Evolutionary conservation across 30 jellyfish, hydroid and myxozoan genomes (phyloP).

Genomic region (Haliclystus octoradiatus): DNA sequence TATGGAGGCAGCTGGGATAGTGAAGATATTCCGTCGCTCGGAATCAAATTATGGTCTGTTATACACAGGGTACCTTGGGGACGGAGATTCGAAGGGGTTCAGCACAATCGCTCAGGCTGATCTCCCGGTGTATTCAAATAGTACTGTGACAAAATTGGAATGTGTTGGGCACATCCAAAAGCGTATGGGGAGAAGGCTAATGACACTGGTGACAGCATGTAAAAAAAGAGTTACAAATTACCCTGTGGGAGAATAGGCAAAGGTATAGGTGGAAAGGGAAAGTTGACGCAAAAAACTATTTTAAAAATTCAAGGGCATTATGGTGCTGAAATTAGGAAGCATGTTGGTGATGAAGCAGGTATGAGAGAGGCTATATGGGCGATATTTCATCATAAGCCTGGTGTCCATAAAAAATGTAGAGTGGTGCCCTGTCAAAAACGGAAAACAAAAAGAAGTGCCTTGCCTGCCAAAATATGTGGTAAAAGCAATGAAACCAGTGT

Average conservation of each 20-base stretch:
- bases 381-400: background rate
- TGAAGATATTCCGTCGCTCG: slow-evolving; percentile 16
- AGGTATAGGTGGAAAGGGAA: slow-evolving; percentile 1
- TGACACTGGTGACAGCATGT: background rate
- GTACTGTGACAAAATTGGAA: background rate
- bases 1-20: slow-evolving; percentile 42
- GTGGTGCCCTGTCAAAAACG: background rate
- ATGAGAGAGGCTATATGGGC: slow-evolving; percentile 1
- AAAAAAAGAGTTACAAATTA: background rate
- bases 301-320: slow-evolving; percentile 1
- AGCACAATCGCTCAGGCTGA: slow-evolving; percentile 5
- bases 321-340: background rate
- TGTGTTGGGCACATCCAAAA: slow-evolving; percentile 6
- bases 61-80: no score
- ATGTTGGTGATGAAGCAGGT: slow-evolving; percentile 6
- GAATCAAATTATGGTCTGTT: slow-evolving; percentile 8
- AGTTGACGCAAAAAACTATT: background rate
- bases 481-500: slow-evolving; percentile 5
- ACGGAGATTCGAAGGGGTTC: slow-evolving; percentile 19
- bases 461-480: background rate
- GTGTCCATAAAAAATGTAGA: background rate
- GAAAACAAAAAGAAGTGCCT: background rate
- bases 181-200: slow-evolving; percentile 1
- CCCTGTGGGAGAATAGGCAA: background rate
- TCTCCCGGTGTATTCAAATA: slow-evolving; percentile 3